phyloP scores from a whole-genome alignment of 2,888 invertebrate genomes.

The Ophion costatus region DNA sequence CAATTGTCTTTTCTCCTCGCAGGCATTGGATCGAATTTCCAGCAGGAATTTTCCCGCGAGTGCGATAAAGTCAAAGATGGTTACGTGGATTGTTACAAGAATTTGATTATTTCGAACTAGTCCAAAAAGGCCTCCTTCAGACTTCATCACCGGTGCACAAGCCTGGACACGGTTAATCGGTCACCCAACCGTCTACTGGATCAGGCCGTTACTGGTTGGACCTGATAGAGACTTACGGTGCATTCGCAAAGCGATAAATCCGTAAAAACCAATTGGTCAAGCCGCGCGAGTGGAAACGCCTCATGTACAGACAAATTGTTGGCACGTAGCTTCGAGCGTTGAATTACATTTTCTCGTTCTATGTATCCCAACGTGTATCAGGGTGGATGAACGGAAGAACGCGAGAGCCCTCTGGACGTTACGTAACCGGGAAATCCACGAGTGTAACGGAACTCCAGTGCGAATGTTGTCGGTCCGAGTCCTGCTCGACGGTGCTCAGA shows the following conservation, averaged over 20 bases:
- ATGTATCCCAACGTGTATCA: background rate
- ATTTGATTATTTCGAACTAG: no score
- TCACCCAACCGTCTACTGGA: no score
- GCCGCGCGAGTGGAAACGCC: background rate
- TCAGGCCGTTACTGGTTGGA: no score
- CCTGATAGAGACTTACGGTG: background rate
- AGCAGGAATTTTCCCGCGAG: no score
- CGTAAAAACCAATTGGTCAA: background rate
- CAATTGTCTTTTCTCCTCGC: no score
- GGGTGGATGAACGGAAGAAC: background rate
- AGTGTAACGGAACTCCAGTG: conserved; percentile 2
- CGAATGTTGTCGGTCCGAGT: conserved; percentile 17
- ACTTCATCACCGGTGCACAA: no score
- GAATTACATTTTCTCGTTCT: conserved; percentile 32
- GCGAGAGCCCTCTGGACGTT: background rate
- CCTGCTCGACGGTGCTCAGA: background rate
- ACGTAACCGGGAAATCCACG: conserved; percentile 9
- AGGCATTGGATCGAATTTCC: no score
- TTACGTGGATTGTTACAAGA: no score
- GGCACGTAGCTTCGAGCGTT: conserved; percentile 18
- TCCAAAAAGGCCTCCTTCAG: no score
- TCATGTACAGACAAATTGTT: conserved; percentile 2
- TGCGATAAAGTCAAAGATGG: no score
- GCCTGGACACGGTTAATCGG: no score
- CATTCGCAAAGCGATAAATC: no score